phyloP scores from a whole-genome alignment of 1,140 invertebrate species.

The Nomia melanderi region DNA sequence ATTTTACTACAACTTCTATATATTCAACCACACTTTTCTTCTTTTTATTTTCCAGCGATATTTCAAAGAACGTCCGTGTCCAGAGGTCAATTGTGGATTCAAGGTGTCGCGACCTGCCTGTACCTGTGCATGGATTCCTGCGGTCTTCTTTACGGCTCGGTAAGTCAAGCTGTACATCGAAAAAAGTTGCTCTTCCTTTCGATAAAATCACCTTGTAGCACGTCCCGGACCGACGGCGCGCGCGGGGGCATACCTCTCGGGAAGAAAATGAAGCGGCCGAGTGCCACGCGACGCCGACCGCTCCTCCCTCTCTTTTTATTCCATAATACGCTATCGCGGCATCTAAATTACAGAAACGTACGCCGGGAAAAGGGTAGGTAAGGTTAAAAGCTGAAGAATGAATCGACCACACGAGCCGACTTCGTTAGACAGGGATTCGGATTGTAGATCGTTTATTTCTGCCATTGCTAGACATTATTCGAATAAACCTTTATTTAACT shows the following conservation, averaged over 20 bases:
- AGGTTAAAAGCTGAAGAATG: background rate
- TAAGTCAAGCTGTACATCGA: slow-evolving; percentile 81
- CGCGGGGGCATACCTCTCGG: background rate
- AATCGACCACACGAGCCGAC: background rate
- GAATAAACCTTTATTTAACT: no score
- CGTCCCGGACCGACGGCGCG: background rate
- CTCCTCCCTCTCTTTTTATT: background rate
- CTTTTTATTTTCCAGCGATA: slow-evolving; percentile 87
- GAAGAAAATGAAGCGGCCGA: slow-evolving; percentile 8
- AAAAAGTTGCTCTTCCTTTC: slow-evolving; percentile 29
- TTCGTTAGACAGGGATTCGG: background rate
- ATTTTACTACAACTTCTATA: no score
- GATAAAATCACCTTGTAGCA: slow-evolving; percentile 27
- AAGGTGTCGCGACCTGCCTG: slow-evolving; percentile 90
- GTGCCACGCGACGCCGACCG: slow-evolving; percentile 37
- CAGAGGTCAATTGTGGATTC: slow-evolving; percentile 90
- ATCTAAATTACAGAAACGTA: slow-evolving; percentile 33
- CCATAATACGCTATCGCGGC: slow-evolving; percentile 24
- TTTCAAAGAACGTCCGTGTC: slow-evolving; percentile 89
- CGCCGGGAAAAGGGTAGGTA: background rate
- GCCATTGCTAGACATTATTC: background rate
- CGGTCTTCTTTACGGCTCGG: slow-evolving; percentile 91
- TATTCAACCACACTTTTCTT: background rate
- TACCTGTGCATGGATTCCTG: slow-evolving; percentile 93
- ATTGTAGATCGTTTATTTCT: background rate